phyloP scores from a whole-genome alignment of 1,140 invertebrate genomes.

The Neodiprion lecontei region DNA sequence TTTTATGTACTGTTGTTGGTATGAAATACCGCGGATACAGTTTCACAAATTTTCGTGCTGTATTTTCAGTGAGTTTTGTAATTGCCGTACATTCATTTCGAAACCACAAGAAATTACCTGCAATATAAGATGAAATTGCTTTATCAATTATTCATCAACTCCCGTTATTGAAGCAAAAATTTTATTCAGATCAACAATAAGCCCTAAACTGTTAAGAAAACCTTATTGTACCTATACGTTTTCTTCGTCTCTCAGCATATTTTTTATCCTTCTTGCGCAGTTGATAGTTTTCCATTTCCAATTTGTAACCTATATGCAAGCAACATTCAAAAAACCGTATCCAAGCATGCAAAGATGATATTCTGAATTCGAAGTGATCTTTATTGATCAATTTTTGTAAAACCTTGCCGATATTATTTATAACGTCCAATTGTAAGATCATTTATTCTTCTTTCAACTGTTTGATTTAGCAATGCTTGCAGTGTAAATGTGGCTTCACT shows the following conservation, averaged over 20 bases:
- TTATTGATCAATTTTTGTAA: background rate
- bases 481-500: background rate
- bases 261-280: background rate
- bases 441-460: background rate
- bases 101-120: background rate
- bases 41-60: too few relatives aligned
- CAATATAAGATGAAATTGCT: background rate
- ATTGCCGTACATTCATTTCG: background rate
- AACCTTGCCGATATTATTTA: conserved; percentile 26
- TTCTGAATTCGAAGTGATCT: background rate
- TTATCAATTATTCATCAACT: too few relatives aligned
- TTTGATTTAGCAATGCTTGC: background rate
- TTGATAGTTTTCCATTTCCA: background rate
- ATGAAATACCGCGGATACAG: too few relatives aligned
- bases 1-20: too few relatives aligned
- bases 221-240: background rate
- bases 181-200: conserved; percentile 19
- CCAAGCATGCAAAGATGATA: background rate
- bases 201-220: conserved; percentile 12
- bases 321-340: background rate
- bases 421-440: background rate
- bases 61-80: background rate
- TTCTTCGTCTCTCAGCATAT: background rate
- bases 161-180: too few relatives aligned
- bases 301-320: background rate